A percentile compares a stretch with the other conserved stretches of the same genome.
phyloP scores from a whole-genome alignment of 2,888 invertebrate species.

The Glaucopsyche alexis region DNA sequence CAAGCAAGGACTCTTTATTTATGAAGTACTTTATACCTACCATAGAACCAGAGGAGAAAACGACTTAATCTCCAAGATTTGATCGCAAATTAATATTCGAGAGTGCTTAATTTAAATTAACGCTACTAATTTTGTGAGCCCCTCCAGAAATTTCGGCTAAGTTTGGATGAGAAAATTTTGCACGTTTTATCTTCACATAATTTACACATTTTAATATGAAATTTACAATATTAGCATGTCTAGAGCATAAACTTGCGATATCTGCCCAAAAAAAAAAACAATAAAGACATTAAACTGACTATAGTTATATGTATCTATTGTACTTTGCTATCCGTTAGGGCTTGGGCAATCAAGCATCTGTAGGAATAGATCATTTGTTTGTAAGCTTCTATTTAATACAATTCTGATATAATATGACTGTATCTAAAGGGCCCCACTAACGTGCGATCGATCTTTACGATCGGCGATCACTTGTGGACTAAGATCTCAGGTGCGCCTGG shows the following conservation, averaged over 20 bases:
- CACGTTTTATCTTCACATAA: conserved; percentile 5
- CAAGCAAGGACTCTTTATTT: conserved; percentile 53
- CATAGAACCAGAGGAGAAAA: conserved; percentile 37
- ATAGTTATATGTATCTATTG: too few species aligned
- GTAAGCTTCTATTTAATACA: background rate
- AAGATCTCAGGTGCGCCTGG: too few species aligned
- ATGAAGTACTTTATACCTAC: conserved; percentile 44
- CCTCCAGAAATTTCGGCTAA: conserved; percentile 29
- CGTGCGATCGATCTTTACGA: too few species aligned
- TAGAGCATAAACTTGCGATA: background rate
- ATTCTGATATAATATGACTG: background rate
- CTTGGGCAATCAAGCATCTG: too few species aligned
- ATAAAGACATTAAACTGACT: background rate
- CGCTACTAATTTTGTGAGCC: conserved; percentile 37
- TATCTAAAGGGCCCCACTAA: too few species aligned
- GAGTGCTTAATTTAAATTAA: conserved; percentile 40
- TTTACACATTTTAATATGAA: background rate
- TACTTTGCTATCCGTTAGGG: too few species aligned
- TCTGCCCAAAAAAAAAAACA: background rate
- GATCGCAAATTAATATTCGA: conserved; percentile 44
- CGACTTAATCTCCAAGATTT: conserved; percentile 42
- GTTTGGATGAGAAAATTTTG: conserved; percentile 2
- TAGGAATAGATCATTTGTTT: too few species aligned
- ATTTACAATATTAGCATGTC: background rate
- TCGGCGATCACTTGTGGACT: too few species aligned